Percentiles rank a stretch among this genome's conserved stretches.
Evolutionary conservation across 1,140 invertebrate species (phyloP).

Genomic region (Pomacea maculata): DNA sequence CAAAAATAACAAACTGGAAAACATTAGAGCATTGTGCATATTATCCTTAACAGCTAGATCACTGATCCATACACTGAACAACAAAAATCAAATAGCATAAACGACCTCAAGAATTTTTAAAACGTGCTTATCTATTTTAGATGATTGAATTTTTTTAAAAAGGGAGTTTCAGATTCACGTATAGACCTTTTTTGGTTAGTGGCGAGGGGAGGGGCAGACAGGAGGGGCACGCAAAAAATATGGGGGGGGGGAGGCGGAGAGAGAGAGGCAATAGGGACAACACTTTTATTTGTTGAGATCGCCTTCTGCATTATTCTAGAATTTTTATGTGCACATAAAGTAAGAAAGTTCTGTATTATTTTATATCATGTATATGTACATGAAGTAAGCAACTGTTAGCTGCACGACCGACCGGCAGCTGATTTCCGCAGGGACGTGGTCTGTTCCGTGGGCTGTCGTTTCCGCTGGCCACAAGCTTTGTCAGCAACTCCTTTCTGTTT

Average conservation of each 20-base stretch:
- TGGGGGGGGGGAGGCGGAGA: not conserved
- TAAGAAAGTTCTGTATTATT: too few species aligned
- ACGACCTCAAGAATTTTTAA: not conserved
- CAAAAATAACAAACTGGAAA: not conserved
- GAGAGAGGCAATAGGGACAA: not conserved
- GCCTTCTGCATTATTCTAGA: too few species aligned
- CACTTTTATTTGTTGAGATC: too few species aligned
- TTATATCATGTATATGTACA: too few species aligned
- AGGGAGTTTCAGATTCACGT: too few species aligned
- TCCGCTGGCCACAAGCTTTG: conserved; percentile 74
- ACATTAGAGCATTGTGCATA: not conserved
- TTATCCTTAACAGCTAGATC: not conserved
- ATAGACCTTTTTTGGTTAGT: not conserved
- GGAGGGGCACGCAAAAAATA: not conserved
- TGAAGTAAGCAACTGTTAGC: too few species aligned
- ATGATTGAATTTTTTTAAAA: not conserved
- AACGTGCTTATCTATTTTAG: not conserved
- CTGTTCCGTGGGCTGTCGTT: conserved; percentile 79
- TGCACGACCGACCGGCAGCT: too few species aligned
- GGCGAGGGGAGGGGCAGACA: too few species aligned
- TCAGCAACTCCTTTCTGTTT: conserved; percentile 78
- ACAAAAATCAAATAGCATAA: not conserved
- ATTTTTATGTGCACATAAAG: too few species aligned
- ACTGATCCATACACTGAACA: not conserved
- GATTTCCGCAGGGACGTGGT: conserved; percentile 67